Base-by-base conservation (phyloP, 2,888 invertebrate species). In the Drosophila kuntzei region DNA sequence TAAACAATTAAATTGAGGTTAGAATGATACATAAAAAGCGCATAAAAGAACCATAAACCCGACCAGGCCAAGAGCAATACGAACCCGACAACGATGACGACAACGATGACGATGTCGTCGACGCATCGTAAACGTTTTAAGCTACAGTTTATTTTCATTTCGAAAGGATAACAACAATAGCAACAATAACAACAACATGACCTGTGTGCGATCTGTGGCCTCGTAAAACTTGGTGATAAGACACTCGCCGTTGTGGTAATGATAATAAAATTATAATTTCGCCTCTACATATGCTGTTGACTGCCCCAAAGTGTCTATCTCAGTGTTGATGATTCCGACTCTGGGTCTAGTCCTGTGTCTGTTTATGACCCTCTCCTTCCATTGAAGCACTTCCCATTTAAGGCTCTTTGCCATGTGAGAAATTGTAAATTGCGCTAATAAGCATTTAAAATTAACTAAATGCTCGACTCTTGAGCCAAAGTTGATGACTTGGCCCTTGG, bases 1-100 rank as follows among this genome's bases (percentile, higher is more conserved):
- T 92, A 92, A 91, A 91, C 92, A 92, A 92, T 92, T 92, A 92
- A 92, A 92, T 92, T 91, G 92, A 91, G 91, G 91, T 92, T 92
- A 86, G 87, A 91, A 91, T 90, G 80, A 89, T 84, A 90, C 91
- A 91, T 91, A 92, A 92, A 91, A 90, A 80, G 81, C 81, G 85
- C 91, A 91, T 92, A 92, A 92, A 92, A 92, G 82, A 81, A 80
- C 84, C 85, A 90, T 92, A 92, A 92, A 91, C 84, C 57, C 59
- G 72, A 39, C 65, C 50, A 44, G 39, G 16, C 36, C 18, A 41
- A 22, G 34, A 65, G 61, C 51, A 49, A 63, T 63, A 53, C 49
- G 57, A 63, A 41, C 55, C 55, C 65, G 18, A n/a, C 55, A 59
- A 71, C 76, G 74, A 73, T 71, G 83, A 37, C 61, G 22, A 12